Percentiles rank a stretch among this genome's conserved stretches.
Conservation (phyloP, 2,888 invertebrate species). For the Andrena haemorrhoa region DNA sequence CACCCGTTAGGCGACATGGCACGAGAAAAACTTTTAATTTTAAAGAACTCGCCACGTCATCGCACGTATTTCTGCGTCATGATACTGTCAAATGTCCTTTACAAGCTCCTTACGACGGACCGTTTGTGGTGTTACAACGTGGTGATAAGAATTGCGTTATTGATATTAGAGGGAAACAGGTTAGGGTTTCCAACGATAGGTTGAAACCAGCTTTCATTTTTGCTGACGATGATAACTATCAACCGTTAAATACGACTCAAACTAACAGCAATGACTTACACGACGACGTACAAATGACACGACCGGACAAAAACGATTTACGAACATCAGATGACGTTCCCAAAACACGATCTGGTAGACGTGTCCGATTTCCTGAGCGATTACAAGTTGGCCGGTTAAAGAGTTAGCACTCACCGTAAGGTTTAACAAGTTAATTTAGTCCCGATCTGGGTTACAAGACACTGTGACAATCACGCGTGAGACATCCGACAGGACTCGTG, state of each 20-base stretch:
- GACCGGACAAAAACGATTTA: not conserved
- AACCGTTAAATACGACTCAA: not conserved
- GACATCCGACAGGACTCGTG: no score
- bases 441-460: no score
- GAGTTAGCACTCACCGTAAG: no score
- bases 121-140: not conserved
- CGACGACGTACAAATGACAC: not conserved
- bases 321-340: not conserved
- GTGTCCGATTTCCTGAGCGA: not conserved
- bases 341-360: not conserved
- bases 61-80: not conserved
- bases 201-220: not conserved
- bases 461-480: no score
- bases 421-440: no score
- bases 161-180: not conserved
- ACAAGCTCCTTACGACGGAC: not conserved
- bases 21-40: not conserved
- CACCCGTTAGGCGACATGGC: not conserved
- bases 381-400: no score
- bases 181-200: not conserved
- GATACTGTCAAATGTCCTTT: not conserved
- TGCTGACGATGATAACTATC: not conserved
- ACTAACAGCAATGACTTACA: not conserved
- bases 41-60: not conserved
- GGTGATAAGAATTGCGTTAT: not conserved